A percentile compares a stretch with the other conserved stretches of the same genome.
Conservation (phyloP, 2,888 invertebrate species). For the Endomychus coccineus region DNA sequence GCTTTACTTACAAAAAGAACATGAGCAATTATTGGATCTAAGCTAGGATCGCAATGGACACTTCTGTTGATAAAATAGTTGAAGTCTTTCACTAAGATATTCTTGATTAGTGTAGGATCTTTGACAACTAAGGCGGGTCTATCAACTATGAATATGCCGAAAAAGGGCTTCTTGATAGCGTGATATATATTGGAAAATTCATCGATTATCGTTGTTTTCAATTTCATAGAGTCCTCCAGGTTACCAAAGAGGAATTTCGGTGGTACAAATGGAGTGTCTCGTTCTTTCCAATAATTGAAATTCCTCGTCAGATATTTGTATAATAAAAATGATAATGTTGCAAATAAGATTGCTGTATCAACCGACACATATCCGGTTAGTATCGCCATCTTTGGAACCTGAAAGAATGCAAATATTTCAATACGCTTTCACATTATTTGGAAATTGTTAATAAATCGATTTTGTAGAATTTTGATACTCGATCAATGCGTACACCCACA, state of each 20-base stretch:
- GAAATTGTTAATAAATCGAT: no score
- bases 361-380: slow-evolving; percentile 3
- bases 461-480: no score
- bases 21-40: slow-evolving; percentile 41
- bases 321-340: slow-evolving; percentile 13
- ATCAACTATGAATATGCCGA: slow-evolving; percentile 47
- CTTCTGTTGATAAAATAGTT: slow-evolving; percentile 45
- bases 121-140: slow-evolving; percentile 44
- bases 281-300: slow-evolving; percentile 42
- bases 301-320: slow-evolving; percentile 37
- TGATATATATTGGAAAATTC: slow-evolving; percentile 12
- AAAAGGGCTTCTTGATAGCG: slow-evolving; percentile 31
- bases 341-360: slow-evolving; percentile 3
- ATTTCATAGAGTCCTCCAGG: slow-evolving; percentile 21
- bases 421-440: no score
- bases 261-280: slow-evolving; percentile 36
- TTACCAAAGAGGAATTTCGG: slow-evolving; percentile 43
- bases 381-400: no score
- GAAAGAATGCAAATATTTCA: no score
- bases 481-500: no score
- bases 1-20: slow-evolving; percentile 44
- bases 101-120: slow-evolving; percentile 45
- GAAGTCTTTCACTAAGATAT: slow-evolving; percentile 46
- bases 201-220: slow-evolving; percentile 5
- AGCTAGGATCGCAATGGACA: slow-evolving; percentile 38